A percentile compares a stretch with the other conserved stretches of the same genome.
phyloP scores from a whole-genome alignment of 2,888 invertebrate genomes.

The Onchidella celtica region DNA sequence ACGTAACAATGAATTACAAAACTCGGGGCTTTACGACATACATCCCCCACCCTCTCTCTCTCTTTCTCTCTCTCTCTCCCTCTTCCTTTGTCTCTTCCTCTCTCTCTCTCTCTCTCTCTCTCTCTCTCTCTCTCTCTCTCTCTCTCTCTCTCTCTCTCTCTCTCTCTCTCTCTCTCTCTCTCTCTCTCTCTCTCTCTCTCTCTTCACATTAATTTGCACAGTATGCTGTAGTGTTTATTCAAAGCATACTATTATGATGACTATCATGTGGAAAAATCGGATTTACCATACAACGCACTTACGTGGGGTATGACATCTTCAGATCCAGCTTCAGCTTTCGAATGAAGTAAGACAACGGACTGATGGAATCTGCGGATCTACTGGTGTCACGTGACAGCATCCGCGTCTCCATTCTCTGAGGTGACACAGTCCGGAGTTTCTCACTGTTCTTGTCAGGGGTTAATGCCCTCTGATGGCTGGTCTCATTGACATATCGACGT shows the following conservation, averaged over 20 bases:
- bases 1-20: too few relatives aligned
- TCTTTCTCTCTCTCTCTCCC: too few relatives aligned
- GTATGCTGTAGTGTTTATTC: too few relatives aligned
- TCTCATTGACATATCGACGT: conserved; percentile 57
- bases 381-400: background rate
- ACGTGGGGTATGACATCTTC: conserved; percentile 93
- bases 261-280: background rate
- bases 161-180: too few relatives aligned
- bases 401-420: background rate
- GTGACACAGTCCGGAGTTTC: background rate
- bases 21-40: too few relatives aligned
- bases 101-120: too few relatives aligned
- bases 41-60: too few relatives aligned
- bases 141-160: too few relatives aligned
- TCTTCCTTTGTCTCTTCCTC: too few relatives aligned
- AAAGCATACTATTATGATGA: background rate
- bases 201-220: too few relatives aligned
- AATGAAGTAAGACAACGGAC: conserved; percentile 93
- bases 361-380: conserved; percentile 83
- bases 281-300: conserved; percentile 67
- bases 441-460: conserved; percentile 33
- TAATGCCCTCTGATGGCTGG: background rate
- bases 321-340: conserved; percentile 93
- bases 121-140: too few relatives aligned
- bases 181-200: too few relatives aligned